phyloP scores from a whole-genome alignment of 2,888 invertebrate genomes.

The Eupithecia exiguata region DNA sequence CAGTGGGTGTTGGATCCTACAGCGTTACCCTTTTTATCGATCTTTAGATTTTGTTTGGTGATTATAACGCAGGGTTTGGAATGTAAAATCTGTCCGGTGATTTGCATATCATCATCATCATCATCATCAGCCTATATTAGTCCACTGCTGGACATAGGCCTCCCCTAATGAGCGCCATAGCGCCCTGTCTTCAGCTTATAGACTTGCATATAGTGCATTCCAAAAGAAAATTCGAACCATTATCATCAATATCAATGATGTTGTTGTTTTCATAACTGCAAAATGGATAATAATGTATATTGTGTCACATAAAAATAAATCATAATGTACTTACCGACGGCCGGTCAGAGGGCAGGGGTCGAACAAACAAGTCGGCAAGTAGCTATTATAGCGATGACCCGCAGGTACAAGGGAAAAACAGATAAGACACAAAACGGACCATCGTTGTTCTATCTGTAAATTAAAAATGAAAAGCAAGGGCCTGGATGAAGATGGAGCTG shows the following conservation, averaged over 20 bases:
- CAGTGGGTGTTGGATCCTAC: neutral
- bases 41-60: too few relatives aligned
- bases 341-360: neutral
- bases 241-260: neutral
- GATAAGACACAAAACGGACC: too few relatives aligned
- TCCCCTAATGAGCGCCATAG: too few relatives aligned
- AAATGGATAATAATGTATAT: neutral
- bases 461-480: too few relatives aligned
- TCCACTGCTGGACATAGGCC: too few relatives aligned
- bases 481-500: too few relatives aligned
- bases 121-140: too few relatives aligned
- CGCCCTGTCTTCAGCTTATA: too few relatives aligned
- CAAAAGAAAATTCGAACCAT: neutral
- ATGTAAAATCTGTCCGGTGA: too few relatives aligned
- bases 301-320: neutral
- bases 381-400: neutral
- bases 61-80: too few relatives aligned
- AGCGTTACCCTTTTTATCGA: neutral
- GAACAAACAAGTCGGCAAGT: neutral
- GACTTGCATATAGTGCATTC: neutral
- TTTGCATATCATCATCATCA: too few relatives aligned
- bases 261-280: neutral
- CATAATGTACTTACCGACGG: neutral
- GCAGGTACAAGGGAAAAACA: neutral
- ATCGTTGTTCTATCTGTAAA: too few relatives aligned